Evolutionary conservation across 2,113 vertebrate species (phyloP).

Genomic region (Eptesicus fuscus): DNA sequence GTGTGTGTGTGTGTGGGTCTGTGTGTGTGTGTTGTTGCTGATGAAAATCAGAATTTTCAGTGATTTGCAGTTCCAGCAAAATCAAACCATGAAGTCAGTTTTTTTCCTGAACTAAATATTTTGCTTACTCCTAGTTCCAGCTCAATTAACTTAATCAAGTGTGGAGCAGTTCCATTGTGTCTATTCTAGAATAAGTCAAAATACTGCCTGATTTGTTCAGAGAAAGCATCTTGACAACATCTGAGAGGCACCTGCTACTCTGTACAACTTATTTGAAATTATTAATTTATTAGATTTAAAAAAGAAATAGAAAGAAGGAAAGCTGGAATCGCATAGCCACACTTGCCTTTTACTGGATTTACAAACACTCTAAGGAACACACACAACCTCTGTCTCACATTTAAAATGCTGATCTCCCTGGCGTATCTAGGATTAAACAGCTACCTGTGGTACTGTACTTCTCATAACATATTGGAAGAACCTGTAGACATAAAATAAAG

Average conservation of each 20-base stretch:
- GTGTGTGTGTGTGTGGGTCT: not conserved
- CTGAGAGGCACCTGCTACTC: not conserved
- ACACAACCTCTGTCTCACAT: not conserved
- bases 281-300: too few species aligned
- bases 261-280: too few species aligned
- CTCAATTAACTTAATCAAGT: not conserved
- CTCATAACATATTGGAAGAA: not conserved
- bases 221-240: not conserved
- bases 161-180: not conserved
- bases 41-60: not conserved
- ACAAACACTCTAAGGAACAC: not conserved
- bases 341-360: not conserved
- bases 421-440: too few species aligned
- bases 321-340: rapidly evolving
- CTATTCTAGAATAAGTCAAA: not conserved
- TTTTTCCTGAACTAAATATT: not conserved
- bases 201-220: rapidly evolving
- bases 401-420: not conserved
- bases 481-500: not conserved
- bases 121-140: not conserved
- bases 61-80: not conserved
- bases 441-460: not conserved
- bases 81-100: not conserved
- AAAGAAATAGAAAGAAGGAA: not conserved
- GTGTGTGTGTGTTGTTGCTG: not conserved